Base-by-base conservation (phyloP, 2,888 invertebrate species). In the Rhorus exstirpatorius region DNA sequence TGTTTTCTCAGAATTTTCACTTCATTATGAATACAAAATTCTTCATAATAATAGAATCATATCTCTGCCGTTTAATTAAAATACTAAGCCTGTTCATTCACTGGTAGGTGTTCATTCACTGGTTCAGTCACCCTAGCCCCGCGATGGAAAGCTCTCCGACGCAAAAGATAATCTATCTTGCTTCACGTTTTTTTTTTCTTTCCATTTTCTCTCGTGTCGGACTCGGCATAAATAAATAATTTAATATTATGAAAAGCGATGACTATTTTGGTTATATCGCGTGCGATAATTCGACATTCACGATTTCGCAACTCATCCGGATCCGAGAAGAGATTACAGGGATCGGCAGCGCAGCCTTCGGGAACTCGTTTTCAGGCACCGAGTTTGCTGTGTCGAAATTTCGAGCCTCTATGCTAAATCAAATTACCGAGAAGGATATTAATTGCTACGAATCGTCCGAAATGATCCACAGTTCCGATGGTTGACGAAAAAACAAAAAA, bases 331-430 rank as follows among this genome's bases (percentile, higher is more conserved):
- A 53, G 67, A 55, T 41, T 24, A 21, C 24, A 46, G 49, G 35
- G 46, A 72, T 72, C 68, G 55, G 46, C 71, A 46, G n/a, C 14
- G 49, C 21, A 44, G 10, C 74, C 58, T 74, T 63, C 63, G 44
- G 26, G 68, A 82, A 82, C 71, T 76, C 65, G 76, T 71, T 65
- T 75, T 41, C 46, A 8, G 46, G 49, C 75, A 41, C 60, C 26
- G 70, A 65, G 51, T 49, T 51, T 17, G 60, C 51, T 55, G 61
- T 75, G 70, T 83, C 63, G 81, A 75, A 77, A 79, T 31, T 2
- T 63, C 35, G 72, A 60, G 67, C 38, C 26, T 76, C 67, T 68
- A 65, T 38, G 26, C 8, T 19, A 24, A 51, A 58, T 21, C 17
- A 44, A 63, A 38, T 53, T 83, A 74, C 53, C 24, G 12, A 65